These are phyloP conservation scores for Pristiophorus japonicus DNA, from an alignment of 2,113 vertebrate genomes.

Conservation along the genomic window DNA sequence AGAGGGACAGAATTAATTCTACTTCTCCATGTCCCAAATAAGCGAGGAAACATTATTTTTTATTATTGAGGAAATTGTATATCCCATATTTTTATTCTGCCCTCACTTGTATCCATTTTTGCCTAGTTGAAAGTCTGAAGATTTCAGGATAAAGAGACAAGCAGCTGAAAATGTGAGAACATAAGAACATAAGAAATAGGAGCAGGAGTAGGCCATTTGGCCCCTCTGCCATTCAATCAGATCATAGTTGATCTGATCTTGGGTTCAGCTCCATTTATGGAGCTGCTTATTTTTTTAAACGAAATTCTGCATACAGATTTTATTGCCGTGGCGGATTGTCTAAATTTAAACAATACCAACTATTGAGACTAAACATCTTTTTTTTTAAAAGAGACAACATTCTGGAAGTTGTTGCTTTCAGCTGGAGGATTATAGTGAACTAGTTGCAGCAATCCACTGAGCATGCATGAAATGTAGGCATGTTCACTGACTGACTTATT, in stretches of 20 bases:
- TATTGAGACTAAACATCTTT: not conserved
- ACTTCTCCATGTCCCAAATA: not conserved
- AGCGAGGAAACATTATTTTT: not conserved
- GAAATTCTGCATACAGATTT: not conserved
- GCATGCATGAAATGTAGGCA: too few species aligned
- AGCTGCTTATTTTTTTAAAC: too few species aligned
- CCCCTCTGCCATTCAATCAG: too few species aligned
- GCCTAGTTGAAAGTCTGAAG: not conserved
- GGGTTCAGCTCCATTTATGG: too few species aligned
- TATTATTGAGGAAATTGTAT: not conserved
- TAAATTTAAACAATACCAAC: not conserved
- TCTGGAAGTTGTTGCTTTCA: not conserved
- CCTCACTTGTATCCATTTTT: not conserved
- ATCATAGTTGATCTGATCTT: too few species aligned
- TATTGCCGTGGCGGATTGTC: not conserved
- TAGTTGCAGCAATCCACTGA: not conserved
- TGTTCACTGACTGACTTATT: too few species aligned
- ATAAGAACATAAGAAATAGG: too few species aligned
- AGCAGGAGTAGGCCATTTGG: too few species aligned
- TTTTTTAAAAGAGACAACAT: not conserved
- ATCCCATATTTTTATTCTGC: not conserved
- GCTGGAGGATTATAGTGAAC: not conserved
- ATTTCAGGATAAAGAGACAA: not conserved
- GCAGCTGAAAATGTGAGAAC: not conserved
- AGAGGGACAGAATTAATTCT: slow-evolving; percentile 11